These are phyloP conservation scores for Centropyge bicolor DNA, from an alignment of 2,797 vertebrate genomes.

Conservation along the genomic window DNA sequence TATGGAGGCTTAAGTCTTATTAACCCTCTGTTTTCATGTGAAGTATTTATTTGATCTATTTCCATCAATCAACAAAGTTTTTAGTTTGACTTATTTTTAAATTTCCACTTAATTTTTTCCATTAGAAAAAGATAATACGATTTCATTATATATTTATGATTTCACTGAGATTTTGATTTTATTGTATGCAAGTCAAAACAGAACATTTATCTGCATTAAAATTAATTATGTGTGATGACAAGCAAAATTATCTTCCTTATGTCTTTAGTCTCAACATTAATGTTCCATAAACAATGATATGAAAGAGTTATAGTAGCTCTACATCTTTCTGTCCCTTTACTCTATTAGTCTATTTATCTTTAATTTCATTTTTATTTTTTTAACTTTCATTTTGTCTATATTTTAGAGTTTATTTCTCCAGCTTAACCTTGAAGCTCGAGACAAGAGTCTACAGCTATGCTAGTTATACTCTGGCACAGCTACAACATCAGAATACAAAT, in stretches of 20 bases:
- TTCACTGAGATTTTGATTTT: neutral
- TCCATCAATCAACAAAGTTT: neutral
- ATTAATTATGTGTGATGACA: neutral
- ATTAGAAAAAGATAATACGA: neutral
- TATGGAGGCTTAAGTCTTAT: neutral
- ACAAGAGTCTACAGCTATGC: neutral
- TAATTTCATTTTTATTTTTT: neutral
- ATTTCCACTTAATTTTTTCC: neutral
- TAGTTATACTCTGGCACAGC: neutral
- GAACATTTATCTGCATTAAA: neutral
- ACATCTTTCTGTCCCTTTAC: neutral
- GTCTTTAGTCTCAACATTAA: neutral
- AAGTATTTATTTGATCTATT: neutral
- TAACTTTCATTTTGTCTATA: neutral
- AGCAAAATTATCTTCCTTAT: neutral
- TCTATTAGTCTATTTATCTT: neutral
- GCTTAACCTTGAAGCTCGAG: slow-evolving; percentile 5
- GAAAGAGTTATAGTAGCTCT: neutral
- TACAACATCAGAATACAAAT: neutral
- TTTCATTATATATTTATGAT: neutral
- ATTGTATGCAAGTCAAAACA: neutral
- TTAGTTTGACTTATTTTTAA: neutral
- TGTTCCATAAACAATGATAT: neutral
- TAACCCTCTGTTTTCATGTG: neutral
- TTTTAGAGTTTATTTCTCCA: neutral